Conservation (phyloP, 2,888 invertebrate species). For the Lasioglossum lativentre region DNA sequence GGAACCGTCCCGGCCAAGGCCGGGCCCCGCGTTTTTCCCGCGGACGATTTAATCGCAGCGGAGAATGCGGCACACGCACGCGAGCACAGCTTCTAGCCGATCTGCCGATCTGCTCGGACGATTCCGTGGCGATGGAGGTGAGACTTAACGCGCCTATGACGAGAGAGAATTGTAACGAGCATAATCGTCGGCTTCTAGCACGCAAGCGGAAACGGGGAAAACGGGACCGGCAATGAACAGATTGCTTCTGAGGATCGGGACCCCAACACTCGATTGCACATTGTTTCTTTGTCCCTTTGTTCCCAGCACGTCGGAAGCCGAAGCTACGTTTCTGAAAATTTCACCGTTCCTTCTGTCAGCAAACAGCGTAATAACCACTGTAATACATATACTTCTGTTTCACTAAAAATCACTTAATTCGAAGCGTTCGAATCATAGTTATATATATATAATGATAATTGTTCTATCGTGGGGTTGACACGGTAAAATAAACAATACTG, state of each 20-base stretch:
- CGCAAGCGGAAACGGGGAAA: conserved; percentile 6
- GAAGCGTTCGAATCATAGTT: too few species aligned
- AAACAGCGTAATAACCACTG: neutral
- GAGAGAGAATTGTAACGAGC: conserved; percentile 58
- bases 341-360: neutral
- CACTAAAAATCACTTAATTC: too few species aligned
- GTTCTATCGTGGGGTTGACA: too few species aligned
- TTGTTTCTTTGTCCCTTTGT: neutral
- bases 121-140: conserved; percentile 30
- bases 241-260: neutral
- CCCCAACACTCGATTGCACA: neutral
- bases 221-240: neutral
- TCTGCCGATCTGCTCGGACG: conserved; percentile 27
- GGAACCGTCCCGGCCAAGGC: neutral
- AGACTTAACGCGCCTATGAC: conserved; percentile 49
- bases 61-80: conserved; percentile 11
- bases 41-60: conserved; percentile 29
- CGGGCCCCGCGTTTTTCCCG: conserved; percentile 17
- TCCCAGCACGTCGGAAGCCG: neutral
- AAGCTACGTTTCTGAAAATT: neutral
- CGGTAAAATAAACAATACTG: too few species aligned
- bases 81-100: conserved; percentile 1
- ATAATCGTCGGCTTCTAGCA: conserved; percentile 49
- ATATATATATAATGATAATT: too few species aligned
- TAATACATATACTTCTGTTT: neutral